A percentile compares a stretch with the other conserved stretches of the same genome.
Conservation (phyloP, 1,140 invertebrate genomes). For the Megathymus violae region DNA sequence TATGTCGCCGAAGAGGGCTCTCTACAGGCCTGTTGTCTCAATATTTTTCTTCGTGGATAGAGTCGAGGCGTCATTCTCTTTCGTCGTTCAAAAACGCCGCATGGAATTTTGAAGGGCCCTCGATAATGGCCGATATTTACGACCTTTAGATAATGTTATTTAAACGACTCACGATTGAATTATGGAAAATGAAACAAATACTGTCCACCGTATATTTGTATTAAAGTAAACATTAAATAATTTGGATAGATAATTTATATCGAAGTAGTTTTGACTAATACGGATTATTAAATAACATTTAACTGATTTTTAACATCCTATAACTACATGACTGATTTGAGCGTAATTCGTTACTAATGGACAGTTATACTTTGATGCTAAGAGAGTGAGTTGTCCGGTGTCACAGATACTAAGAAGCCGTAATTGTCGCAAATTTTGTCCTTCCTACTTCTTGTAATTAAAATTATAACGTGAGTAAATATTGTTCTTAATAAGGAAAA, state of each 20-base stretch:
- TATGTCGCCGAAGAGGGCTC: conserved; percentile 76
- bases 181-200: conserved; percentile 70
- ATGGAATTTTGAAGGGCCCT: conserved; percentile 76
- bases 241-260: conserved; percentile 20
- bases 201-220: conserved; percentile 38
- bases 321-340: too few species aligned
- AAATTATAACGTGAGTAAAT: too few species aligned
- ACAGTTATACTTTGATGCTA: too few species aligned
- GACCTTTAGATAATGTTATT: conserved; percentile 78
- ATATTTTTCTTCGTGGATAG: conserved; percentile 80
- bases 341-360: too few species aligned
- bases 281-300: too few species aligned
- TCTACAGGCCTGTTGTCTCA: conserved; percentile 74
- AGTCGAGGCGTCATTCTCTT: conserved; percentile 76
- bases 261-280: conserved; percentile 8
- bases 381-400: too few species aligned
- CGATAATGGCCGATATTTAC: conserved; percentile 80
- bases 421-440: too few species aligned
- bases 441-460: too few species aligned
- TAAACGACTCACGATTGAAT: conserved; percentile 66
- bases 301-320: too few species aligned
- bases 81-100: conserved; percentile 70
- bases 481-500: too few species aligned
- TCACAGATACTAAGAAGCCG: too few species aligned
- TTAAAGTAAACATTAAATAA: conserved; percentile 10